Evolutionary conservation across 1,140 invertebrate species (phyloP).

Genomic region (Aphelinus certus): DNA sequence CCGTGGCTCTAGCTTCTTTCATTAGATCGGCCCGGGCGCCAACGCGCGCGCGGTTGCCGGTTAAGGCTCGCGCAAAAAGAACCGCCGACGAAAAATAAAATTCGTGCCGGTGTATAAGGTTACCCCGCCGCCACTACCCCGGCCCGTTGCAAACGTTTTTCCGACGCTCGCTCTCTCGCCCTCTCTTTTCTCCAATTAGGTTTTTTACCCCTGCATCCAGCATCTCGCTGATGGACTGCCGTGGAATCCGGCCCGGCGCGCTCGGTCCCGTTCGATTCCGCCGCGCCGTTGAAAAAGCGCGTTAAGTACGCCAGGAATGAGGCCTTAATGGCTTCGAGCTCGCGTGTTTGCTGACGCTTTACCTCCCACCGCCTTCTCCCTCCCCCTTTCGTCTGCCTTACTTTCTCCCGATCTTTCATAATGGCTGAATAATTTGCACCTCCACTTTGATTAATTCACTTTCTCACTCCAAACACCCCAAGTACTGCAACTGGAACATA

Average conservation of each 20-base stretch:
- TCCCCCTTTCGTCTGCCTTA: no score
- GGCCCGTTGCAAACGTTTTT: background rate
- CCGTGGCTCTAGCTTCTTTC: conserved; percentile 10
- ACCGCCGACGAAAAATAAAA: conserved; percentile 19
- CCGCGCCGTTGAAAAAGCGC: conserved; percentile 5
- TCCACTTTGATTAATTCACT: no score
- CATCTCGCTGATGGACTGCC: conserved; percentile 3
- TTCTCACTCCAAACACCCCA: no score
- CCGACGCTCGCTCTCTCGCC: background rate
- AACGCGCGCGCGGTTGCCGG: background rate
- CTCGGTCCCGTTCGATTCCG: conserved; percentile 18
- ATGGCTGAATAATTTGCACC: no score
- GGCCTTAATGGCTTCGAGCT: conserved; percentile 4
- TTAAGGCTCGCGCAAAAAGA: background rate
- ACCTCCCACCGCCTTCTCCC: no score
- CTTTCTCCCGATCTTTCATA: no score
- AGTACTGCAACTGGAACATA: no score
- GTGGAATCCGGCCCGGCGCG: background rate
- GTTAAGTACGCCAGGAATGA: conserved; percentile 16
- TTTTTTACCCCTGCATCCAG: background rate
- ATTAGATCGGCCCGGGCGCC: conserved; percentile 9
- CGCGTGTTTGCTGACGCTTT: background rate
- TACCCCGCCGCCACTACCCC: no score
- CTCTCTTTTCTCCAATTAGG: conserved; percentile 27
- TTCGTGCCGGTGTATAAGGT: conserved; percentile 5